Evolutionary conservation across 2,888 invertebrate species (phyloP), one percentile per base, ranked within the genome.

Genomic region (Koerneria pararmatus): DNA sequence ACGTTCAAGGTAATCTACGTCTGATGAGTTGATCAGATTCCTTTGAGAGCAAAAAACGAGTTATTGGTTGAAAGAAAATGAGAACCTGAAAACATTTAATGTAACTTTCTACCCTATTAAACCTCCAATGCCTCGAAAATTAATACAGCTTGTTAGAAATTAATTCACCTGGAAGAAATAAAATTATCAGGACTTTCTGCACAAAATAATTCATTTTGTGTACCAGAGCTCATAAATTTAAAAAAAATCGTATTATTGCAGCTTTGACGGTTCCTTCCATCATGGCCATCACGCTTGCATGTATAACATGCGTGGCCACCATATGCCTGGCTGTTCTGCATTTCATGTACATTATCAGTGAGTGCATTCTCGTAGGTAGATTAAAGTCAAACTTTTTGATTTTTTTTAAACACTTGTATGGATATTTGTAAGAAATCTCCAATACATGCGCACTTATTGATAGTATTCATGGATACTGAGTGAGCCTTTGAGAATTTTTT

Each of bases 311-410:
- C 37, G 63, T 76, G 37, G 74, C 71, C 48, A 76, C 77, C 27
- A 58, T 78, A 53, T 69, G 75, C 24, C 69, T 80, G 41, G 78
- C 70, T 19, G 67, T 78, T 24, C 71, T 80, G 11, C 80, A 80
- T 63, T 63, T 80, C 41, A 64, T 77, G 54, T 80, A 78, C 69
- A 77, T 79, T 48, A 15, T 41, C 41, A 15, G 41, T 41, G 41
- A 41, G 41, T 8, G 8, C 41, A 15, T 11, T 41, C 41, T 8
- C 11, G 8, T 11, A 8, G 8, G 11, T 41, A 15, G 8, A 15
- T 19, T 11, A 41, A 15, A 41, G 19, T 41, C 19, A 15, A 15
- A 41, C 11, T 41, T 41, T 19, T 41, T 41, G 41, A 41, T n/a
- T n/a, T n/a, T n/a, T 19, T 8, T 11, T 11, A 41, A 15, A 8